phyloP scores from a whole-genome alignment of 2,888 invertebrate species.

The Scaptomyza flava region DNA sequence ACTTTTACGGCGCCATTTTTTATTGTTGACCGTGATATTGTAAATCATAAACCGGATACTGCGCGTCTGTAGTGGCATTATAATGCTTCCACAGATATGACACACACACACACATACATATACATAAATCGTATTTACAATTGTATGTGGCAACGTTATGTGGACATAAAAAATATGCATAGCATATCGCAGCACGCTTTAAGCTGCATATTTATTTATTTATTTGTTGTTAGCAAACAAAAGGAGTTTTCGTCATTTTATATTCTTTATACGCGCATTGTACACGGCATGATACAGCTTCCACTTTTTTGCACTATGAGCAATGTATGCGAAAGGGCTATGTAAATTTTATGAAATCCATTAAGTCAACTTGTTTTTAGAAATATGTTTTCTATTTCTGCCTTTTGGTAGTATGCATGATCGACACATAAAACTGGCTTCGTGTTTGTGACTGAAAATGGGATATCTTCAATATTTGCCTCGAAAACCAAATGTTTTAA shows the following conservation, averaged over 20 bases:
- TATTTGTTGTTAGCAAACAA: conserved; percentile 61
- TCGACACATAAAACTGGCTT: background rate
- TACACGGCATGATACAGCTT: conserved; percentile 27
- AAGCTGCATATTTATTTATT: conserved; percentile 74
- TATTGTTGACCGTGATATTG: conserved; percentile 55
- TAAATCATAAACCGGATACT: conserved; percentile 61
- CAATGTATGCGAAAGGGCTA: conserved; percentile 16
- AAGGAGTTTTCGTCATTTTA: conserved; percentile 58
- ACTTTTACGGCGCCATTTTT: conserved; percentile 49
- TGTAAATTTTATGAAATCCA: conserved; percentile 30
- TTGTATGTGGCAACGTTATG: conserved; percentile 49
- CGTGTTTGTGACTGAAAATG: background rate
- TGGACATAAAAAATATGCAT: conserved; percentile 46
- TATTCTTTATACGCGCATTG: conserved; percentile 41
- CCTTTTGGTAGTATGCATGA: background rate
- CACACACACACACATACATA: conserved; percentile 13
- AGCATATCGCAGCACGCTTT: conserved; percentile 54
- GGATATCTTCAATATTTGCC: background rate
- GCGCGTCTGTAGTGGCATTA: conserved; percentile 47
- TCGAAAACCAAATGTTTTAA: too few species aligned
- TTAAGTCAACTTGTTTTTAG: conserved; percentile 41
- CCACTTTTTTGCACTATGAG: conserved; percentile 4
- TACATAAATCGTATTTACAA: conserved; percentile 66
- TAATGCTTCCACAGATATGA: conserved; percentile 32
- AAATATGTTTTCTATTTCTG: conserved; percentile 20